Evolutionary conservation across 2,888 invertebrate genomes (phyloP), one percentile per base, ranked within the genome.

Genomic region (Acrobasis repandana): DNA sequence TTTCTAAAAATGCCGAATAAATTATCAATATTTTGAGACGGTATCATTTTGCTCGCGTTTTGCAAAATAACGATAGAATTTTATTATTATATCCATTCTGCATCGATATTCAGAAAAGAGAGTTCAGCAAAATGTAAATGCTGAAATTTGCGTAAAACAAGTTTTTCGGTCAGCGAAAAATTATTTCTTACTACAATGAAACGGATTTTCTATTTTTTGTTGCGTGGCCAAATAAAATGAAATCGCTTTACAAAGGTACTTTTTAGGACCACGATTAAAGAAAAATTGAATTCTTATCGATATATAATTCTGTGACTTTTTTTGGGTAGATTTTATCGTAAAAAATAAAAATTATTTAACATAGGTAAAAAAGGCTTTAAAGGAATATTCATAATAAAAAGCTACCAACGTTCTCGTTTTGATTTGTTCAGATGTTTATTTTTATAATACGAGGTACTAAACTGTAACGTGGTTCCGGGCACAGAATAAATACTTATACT

Each of bases 141-240:
- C 38, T 54, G 18, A 54, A 38, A 54, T 54, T 54, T 54, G 54
- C 54, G 54, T 54, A 54, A 54, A 54, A 54, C 54, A 54, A 54
- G 54, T 20, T 38, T 38, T 36, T 38, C 43, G 20, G 54, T 54
- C 54, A 54, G 54, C 54, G 54, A 54, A 54, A 36, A 54, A 54
- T 43, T 54, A 54, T 54, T 54, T 54, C 36, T 54, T 38, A 54
- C 36, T 54, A 18, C 54, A 38, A 54, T 43, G 54, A 38, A 54
- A 54, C 20, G 18, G 38, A 36, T 10, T 52, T 52, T 51, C 43
- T 38, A 36, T 36, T 54, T 51, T 43, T 54, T 38, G 38, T 38
- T 20, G 38, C 54, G 18, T 36, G 11, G 14, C 14, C 20, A 20
- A 38, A 38, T 54, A 38, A 54, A 34, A 15, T 14, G 9, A 16